Evolutionary conservation across 2,797 vertebrate species (phyloP).

Genomic region (Cichlasoma orientale): DNA sequence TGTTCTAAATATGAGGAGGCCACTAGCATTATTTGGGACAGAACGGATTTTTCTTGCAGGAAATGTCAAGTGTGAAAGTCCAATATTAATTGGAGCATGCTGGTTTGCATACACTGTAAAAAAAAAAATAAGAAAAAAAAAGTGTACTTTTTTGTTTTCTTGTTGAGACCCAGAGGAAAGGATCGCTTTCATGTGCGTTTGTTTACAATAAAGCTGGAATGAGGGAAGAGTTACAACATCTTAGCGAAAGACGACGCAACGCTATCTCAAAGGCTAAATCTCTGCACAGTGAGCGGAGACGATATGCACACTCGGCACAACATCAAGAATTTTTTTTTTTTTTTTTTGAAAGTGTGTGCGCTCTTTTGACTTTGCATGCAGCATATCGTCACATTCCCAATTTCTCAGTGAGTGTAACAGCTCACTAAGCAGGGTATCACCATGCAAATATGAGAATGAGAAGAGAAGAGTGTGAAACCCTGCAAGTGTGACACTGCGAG

Average conservation of each 20-base stretch:
- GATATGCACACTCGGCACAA: background rate
- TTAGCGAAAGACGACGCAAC: background rate
- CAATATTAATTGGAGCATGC: background rate
- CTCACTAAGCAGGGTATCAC: constrained; percentile 55
- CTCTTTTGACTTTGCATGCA: constrained; percentile 21
- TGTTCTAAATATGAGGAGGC: constrained; percentile 57
- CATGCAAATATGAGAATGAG: constrained; percentile 50
- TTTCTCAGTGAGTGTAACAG: constrained; percentile 49
- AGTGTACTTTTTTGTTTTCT: background rate
- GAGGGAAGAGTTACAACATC: background rate
- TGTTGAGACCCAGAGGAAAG: background rate
- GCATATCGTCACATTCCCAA: constrained; percentile 21
- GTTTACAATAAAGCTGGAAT: background rate
- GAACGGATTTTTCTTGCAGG: constrained; percentile 2
- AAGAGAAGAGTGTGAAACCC: constrained; percentile 36
- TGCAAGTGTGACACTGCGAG: constrained; percentile 57
- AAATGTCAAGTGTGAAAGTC: constrained; percentile 1
- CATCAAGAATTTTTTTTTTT: background rate
- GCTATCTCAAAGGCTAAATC: constrained; percentile 2
- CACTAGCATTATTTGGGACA: constrained; percentile 41
- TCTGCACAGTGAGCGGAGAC: constrained; percentile 13
- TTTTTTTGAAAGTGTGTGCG: background rate
- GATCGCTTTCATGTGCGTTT: background rate
- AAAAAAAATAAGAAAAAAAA: background rate
- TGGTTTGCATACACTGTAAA: background rate